These are phyloP conservation scores for Polietes domitor DNA, from an alignment of 2,888 invertebrate species.

Conservation along the genomic window DNA sequence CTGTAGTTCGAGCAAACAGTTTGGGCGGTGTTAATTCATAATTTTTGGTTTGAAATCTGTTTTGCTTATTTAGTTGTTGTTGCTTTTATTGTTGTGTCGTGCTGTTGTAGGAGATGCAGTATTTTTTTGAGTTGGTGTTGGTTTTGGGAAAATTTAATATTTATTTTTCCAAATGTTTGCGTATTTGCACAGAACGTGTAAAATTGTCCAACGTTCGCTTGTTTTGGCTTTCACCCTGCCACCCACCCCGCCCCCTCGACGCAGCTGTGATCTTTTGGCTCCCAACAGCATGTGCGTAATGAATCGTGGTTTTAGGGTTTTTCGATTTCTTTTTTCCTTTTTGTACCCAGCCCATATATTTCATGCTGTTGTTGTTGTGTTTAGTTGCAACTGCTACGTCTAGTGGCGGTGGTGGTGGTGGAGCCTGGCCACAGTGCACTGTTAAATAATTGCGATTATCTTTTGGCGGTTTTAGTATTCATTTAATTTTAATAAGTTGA, in stretches of 20 bases:
- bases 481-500: slow-evolving; percentile 51
- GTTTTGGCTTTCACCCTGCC: neutral
- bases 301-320: slow-evolving; percentile 42
- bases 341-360: slow-evolving; percentile 1
- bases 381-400: neutral
- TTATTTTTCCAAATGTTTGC: slow-evolving; percentile 25
- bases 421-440: neutral
- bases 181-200: slow-evolving; percentile 17
- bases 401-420: neutral
- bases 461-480: slow-evolving; percentile 41
- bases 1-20: neutral
- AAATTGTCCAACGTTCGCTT: neutral
- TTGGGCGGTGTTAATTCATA: slow-evolving; percentile 40
- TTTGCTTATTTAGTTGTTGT: slow-evolving; percentile 4
- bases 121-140: neutral
- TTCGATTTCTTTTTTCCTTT: neutral
- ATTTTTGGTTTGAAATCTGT: slow-evolving; percentile 37
- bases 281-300: slow-evolving; percentile 38
- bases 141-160: slow-evolving; percentile 23
- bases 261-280: slow-evolving; percentile 7
- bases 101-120: neutral
- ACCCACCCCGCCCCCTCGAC: neutral
- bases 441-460: slow-evolving; percentile 40
- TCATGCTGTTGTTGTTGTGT: neutral
- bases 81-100: neutral